Evolutionary conservation across 2,797 vertebrate genomes (phyloP).

Genomic region (Anguilla anguilla): DNA sequence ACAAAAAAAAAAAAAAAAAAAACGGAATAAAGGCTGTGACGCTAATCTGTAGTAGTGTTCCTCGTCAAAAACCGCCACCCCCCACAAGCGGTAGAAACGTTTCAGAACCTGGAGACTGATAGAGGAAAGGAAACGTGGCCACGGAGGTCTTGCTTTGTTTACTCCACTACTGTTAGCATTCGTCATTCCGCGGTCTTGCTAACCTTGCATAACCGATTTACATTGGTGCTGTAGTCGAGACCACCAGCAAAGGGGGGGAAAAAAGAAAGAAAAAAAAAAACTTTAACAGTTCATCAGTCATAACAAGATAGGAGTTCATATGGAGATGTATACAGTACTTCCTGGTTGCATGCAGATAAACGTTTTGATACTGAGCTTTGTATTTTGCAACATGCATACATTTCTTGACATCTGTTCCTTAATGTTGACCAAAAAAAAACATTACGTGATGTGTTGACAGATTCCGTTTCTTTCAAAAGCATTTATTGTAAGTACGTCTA

Average conservation of each 20-base stretch:
- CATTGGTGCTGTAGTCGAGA: not conserved
- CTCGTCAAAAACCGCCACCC: not conserved
- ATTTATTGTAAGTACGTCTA: not conserved
- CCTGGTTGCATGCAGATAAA: not conserved
- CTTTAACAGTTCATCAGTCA: conserved; percentile 14
- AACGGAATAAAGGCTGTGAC: not conserved
- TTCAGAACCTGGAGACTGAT: not conserved
- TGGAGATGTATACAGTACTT: not conserved
- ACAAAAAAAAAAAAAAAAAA: no score
- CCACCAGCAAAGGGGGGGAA: not conserved
- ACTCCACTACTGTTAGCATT: not conserved
- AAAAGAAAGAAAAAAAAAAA: no score
- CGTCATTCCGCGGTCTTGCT: not conserved
- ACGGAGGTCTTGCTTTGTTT: not conserved
- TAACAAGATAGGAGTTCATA: not conserved
- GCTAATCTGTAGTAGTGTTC: conserved; percentile 7
- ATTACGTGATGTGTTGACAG: conserved; percentile 4
- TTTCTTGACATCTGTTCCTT: not conserved
- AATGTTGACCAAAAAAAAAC: not conserved
- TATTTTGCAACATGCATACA: conserved; percentile 28
- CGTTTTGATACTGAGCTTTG: not conserved
- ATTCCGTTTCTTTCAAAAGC: not conserved
- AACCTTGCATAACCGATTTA: not conserved
- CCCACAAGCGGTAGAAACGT: not conserved
- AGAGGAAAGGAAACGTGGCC: not conserved